phyloP scores from a whole-genome alignment of 2,888 invertebrate species.

The Drosophila neoperkinsi region DNA sequence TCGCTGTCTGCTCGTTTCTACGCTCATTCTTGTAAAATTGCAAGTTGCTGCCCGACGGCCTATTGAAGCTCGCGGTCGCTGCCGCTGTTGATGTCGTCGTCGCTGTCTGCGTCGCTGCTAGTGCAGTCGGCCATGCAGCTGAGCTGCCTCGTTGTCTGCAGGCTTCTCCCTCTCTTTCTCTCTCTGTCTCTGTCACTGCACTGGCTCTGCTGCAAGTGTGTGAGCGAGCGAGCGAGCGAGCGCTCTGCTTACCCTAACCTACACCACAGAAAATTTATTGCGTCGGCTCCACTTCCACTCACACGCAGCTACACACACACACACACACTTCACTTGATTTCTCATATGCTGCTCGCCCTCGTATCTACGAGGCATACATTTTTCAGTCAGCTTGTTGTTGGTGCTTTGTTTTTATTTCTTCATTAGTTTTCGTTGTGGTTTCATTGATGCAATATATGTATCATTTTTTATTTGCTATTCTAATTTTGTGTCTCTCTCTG shows the following conservation, averaged over 20 bases:
- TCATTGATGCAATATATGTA: conserved; percentile 58
- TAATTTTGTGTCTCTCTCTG: conserved; percentile 23
- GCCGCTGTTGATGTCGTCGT: conserved; percentile 18
- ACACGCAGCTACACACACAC: conserved; percentile 22
- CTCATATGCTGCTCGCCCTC: conserved; percentile 39
- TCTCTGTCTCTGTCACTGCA: background rate
- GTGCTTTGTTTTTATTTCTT: conserved; percentile 42
- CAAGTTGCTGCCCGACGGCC: conserved; percentile 67
- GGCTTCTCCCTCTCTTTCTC: conserved; percentile 4
- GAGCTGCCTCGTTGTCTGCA: conserved; percentile 9
- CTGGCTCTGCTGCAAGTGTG: conserved; percentile 4
- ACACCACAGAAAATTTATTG: conserved; percentile 77
- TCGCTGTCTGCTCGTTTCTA: conserved; percentile 63
- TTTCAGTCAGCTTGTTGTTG: conserved; percentile 32
- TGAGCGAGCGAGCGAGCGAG: conserved; percentile 33
- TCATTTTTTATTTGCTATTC: conserved; percentile 5
- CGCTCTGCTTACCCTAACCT: conserved; percentile 68
- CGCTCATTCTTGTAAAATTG: conserved; percentile 76
- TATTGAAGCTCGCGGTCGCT: conserved; percentile 59
- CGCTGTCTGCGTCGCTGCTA: conserved; percentile 29
- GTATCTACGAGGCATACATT: conserved; percentile 54
- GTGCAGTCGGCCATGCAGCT: conserved; percentile 57
- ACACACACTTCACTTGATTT: conserved; percentile 40
- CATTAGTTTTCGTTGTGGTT: conserved; percentile 43
- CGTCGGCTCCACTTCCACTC: conserved; percentile 63